Base-by-base conservation (phyloP, 37 sponge, comb jelly and placozoan genomes). In the Trichoplax adhaerens region DNA sequence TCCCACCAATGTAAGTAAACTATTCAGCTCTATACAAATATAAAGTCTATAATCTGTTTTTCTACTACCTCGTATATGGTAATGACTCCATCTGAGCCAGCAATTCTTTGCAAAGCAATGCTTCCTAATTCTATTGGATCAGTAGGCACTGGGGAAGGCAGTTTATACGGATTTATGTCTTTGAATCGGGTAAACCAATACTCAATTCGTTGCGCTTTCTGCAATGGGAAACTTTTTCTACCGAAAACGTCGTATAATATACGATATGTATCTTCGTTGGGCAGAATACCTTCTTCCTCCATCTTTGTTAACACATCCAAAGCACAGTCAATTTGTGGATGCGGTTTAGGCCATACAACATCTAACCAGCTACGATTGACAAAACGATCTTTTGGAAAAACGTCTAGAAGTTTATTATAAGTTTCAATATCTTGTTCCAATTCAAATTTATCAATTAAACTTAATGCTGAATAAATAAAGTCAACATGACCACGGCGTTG, bases 201-300 rank as follows among this genome's bases (percentile, higher is more conserved):
- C 56, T 72, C 83, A 52, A 93, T 83, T 3, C 90, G 72, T 12
- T 58, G 52, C 69, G 90, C 88, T 78, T 93, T 93, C 52, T 89
- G 75, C 49, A 89, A 71, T 2, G 94, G 94, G 2, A 81, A 57
- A 74, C 90, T 88, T 52, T 56, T 65, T 5, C 72, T 65, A 46
- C 94, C 91, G 77, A 93, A 93, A 2, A 77, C 64, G 10, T 85
- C 82, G 5, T 65, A 50, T 2, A 93, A 55, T 4, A 93, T 58
- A 10, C 58, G 56, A 68, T 86, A 85, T 0, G 91, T 93, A 1
- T 53, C 72, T 47, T 71, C 52, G 67, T 86, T 78, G 53, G 94
- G 94, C 56, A 80, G 51, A 2, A 93, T 68, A 1, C 91, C 91
- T 52, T 89, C 76, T 0, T 86, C 91, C 71, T 93, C 94, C 94